Base-by-base conservation (phyloP, 2,113 vertebrate species). In the Poicephalus gulielmi region DNA sequence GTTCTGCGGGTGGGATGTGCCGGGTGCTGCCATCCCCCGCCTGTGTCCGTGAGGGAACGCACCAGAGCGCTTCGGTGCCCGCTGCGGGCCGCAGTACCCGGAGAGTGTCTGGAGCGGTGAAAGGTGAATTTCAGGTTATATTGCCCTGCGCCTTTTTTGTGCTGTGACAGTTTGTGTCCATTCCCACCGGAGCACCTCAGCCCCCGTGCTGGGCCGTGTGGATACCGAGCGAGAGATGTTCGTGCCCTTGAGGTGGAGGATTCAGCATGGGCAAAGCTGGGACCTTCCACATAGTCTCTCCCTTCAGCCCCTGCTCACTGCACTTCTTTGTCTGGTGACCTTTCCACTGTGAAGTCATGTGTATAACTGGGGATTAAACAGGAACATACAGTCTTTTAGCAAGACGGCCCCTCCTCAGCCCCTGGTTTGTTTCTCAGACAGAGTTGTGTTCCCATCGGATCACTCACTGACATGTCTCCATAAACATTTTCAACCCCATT, bases 261-360 rank as follows among this genome's bases (percentile, higher is more conserved):
- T 27, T 46, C 33, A 1, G 41, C 3, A 1, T 6, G 67, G 37
- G 46, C 64, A 9, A 31, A 44, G 92, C 92, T 5, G 59, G 68
- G 62, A 46, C 11, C 44, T 9, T 5, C 22, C 27, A 1, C 49
- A n/a, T n/a, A 52, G 17, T 35, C 66, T 67, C 20, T 37, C 63
- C 57, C 70, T 78, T 88, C 90, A 63, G 69, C 15, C 25, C 15
- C 50, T 2, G 23, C 14, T 90, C 86, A 86, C 90, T 90, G 67
- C 73, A 70, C 64, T 55, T 4, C 91, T 85, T 76, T 97, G 91
- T 86, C 35, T 93, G 44, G 17, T 92, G 94, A 92, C 95, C 92
- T 95, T 92, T 93, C 47, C 52, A 53, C 35, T 17, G 4, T 5
- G 88, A 73, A 94, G 79, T 93, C 94, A 95, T 89, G 90, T 71